Base-by-base conservation (phyloP, 2,113 vertebrate species). In the Sapayoa aenigma region DNA sequence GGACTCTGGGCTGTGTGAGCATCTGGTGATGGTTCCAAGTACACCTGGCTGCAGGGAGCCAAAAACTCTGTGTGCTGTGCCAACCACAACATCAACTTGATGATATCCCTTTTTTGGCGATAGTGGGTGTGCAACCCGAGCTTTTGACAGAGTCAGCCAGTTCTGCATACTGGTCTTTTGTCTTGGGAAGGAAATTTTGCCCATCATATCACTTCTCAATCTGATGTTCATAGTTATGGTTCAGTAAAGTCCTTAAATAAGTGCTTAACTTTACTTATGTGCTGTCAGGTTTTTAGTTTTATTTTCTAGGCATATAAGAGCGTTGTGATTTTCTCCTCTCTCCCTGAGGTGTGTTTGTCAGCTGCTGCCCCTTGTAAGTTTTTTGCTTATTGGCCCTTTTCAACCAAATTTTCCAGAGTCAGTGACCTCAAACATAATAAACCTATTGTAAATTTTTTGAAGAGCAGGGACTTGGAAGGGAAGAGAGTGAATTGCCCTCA, bases 1-100 rank as follows among this genome's bases (percentile, higher is more conserved):
- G 41, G 12, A 77, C 17, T 4, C 47, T 16, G 52, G 47, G 33
- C 30, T 47, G 6, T 0, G 0, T 77, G 76, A 56, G 37, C 81
- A 67, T 39, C 21, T 46, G 42, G 49, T 72, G 20, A 46, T 25
- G 16, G 27, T 27, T 72, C 53, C 46, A 37, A 46, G 4, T 69
- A 47, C 1, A 3, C 44, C 69, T 78, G 56, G 20, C 30, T 65
- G 15, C 0, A 4, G 69, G 25, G 15, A 93, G 53, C 49, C 31
- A n/a, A 87, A 76, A 63, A 46, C 14, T 14, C 65, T 1, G 0
- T 14, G 39, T 50, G 59, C 41, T 83, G 30, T 80, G 31, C 37
- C 35, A 77, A 59, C 42, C 39, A 35, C 49, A 73, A 6, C 66
- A 53, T 59, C 42, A 62, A 44, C 82, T 53, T 37, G 25, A 56